phyloP scores from a whole-genome alignment of 2,113 vertebrate genomes.

The Equus przewalskii region DNA sequence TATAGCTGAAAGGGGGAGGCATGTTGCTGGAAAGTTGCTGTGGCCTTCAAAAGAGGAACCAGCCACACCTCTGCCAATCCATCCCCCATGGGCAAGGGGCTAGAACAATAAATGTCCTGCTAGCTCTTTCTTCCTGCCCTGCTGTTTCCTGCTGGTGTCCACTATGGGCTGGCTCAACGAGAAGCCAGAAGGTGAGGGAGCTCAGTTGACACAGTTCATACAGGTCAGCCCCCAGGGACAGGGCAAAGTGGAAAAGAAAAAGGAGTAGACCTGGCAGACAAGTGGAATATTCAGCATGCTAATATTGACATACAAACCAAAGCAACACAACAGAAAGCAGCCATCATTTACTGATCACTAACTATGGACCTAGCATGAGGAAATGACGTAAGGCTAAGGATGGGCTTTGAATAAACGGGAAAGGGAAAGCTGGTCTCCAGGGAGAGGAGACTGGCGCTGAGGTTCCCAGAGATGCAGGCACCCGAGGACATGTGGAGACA shows the following conservation, averaged over 20 bases:
- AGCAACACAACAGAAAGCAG: neutral
- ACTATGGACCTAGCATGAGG: fast-evolving
- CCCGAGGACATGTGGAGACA: neutral
- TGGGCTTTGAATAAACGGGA: neutral
- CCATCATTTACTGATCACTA: neutral
- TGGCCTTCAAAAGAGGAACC: neutral
- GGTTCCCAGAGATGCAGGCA: neutral
- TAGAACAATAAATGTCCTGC: neutral
- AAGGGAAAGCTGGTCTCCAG: neutral
- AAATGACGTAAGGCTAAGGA: too few relatives aligned
- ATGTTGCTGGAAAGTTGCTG: neutral
- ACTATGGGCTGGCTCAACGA: neutral
- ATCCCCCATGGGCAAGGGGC: neutral
- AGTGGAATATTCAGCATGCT: fast-evolving
- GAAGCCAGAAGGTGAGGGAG: neutral
- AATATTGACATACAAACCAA: neutral
- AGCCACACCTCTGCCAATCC: fast-evolving
- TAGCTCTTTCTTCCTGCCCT: neutral
- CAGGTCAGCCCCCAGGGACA: neutral
- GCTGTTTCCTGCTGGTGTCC: neutral
- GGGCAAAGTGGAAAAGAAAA: neutral
- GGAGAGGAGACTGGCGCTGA: neutral
- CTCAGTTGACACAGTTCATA: neutral
- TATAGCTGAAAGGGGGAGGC: neutral
- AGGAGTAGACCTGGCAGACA: neutral